A percentile compares a stretch with the other conserved stretches of the same genome.
Evolutionary conservation across 2,113 vertebrate species (phyloP).

Genomic region (Caranx ignobilis): DNA sequence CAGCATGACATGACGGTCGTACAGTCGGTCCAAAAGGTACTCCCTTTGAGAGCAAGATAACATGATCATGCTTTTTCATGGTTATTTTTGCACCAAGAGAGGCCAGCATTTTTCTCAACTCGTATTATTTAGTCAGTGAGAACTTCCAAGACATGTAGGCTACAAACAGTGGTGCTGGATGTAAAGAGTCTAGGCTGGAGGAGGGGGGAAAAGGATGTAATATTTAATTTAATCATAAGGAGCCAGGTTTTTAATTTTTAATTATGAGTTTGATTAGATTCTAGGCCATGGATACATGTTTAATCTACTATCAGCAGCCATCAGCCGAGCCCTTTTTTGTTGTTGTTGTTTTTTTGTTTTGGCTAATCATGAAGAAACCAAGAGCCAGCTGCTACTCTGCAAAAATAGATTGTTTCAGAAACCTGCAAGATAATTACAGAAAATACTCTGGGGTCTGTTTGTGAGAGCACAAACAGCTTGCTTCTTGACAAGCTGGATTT

Average conservation of each 20-base stretch:
- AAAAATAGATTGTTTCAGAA: conserved; percentile 60
- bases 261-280: conserved; percentile 75
- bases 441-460: conserved; percentile 49
- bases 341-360: conserved; percentile 42
- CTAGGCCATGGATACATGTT: conserved; percentile 75
- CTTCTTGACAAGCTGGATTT: conserved; percentile 49
- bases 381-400: conserved; percentile 61
- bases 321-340: conserved; percentile 2
- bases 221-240: conserved; percentile 72
- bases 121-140: background rate
- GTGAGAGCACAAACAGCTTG: conserved; percentile 25
- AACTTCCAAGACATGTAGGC: background rate
- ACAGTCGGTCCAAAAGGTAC: conserved; percentile 32
- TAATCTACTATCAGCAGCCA: conserved; percentile 69
- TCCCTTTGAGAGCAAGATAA: conserved; percentile 3
- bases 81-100: conserved; percentile 14
- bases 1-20: conserved; percentile 52
- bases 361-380: conserved; percentile 56
- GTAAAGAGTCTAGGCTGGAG: conserved; percentile 6
- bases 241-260: conserved; percentile 71
- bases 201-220: conserved; percentile 17
- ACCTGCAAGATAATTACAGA: conserved; percentile 63
- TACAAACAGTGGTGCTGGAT: conserved; percentile 31
- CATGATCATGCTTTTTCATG: conserved; percentile 1
- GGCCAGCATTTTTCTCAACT: conserved; percentile 11